Conservation (phyloP, 2,888 invertebrate species). For the Graphium colonna region DNA sequence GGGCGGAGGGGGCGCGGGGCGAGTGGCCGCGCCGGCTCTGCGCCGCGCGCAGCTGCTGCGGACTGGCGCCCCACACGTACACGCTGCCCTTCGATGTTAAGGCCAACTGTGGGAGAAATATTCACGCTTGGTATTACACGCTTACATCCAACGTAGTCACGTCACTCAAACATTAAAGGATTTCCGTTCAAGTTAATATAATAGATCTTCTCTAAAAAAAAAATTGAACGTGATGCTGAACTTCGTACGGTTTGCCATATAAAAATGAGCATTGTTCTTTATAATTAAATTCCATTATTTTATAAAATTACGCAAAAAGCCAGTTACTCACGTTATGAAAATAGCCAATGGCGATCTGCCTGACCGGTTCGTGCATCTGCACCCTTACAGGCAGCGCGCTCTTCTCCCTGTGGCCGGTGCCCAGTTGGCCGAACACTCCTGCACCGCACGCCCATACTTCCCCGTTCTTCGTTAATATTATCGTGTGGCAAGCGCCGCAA, state of each 20-base stretch:
- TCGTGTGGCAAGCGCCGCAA: conserved; percentile 87
- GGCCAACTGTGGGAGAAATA: conserved; percentile 62
- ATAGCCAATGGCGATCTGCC: conserved; percentile 78
- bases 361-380: conserved; percentile 51
- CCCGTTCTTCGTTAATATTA: conserved; percentile 84
- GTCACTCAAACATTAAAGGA: no score
- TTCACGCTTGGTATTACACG: no score
- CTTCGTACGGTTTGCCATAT: no score
- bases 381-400: conserved; percentile 81
- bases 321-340: conserved; percentile 83
- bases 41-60: conserved; percentile 80
- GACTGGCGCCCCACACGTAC: conserved; percentile 83
- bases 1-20: conserved; percentile 31
- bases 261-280: no score
- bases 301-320: no score
- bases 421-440: conserved; percentile 88
- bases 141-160: no score
- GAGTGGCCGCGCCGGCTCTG: conserved; percentile 64
- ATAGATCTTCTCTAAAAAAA: no score
- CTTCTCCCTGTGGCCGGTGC: conserved; percentile 80
- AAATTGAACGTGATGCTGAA: no score
- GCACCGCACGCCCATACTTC: conserved; percentile 85
- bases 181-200: no score
- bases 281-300: no score
- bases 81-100: conserved; percentile 64